Evolutionary conservation across 2,113 vertebrate species (phyloP).

Genomic region (Serinus canaria): DNA sequence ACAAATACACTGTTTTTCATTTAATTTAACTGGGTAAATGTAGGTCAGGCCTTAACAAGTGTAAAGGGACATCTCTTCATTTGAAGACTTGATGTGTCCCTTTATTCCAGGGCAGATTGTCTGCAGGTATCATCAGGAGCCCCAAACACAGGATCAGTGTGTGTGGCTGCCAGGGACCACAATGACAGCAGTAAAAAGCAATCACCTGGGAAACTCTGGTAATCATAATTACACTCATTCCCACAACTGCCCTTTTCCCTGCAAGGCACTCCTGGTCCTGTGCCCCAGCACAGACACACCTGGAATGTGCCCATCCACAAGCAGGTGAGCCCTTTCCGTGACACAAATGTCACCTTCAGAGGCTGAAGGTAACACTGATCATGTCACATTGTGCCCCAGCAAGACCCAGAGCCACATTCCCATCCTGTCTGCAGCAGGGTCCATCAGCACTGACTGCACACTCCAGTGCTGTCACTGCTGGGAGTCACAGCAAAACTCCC

Average conservation of each 20-base stretch:
- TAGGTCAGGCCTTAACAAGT: not conserved
- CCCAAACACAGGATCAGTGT: not conserved
- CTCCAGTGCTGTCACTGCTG: not conserved
- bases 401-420: not conserved
- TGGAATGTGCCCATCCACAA: constrained; percentile 78
- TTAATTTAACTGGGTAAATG: not conserved
- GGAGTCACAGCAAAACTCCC: not conserved
- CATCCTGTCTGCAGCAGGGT: not conserved
- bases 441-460: not conserved
- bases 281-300: constrained; percentile 83
- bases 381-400: not conserved
- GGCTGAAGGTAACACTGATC: not conserved
- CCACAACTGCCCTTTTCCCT: constrained; percentile 66
- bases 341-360: constrained; percentile 70
- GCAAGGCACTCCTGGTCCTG: constrained; percentile 81
- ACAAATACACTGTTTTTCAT: not conserved
- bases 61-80: not conserved
- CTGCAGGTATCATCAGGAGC: not conserved
- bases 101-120: not conserved
- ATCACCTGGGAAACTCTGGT: not conserved
- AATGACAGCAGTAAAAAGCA: not conserved
- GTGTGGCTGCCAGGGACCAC: not conserved
- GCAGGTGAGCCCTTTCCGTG: constrained; percentile 76
- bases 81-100: not conserved
- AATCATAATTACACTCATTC: not conserved